Percentiles rank a stretch among this genome's conserved stretches.
Conservation (phyloP, 2,113 vertebrate species). For the Muntiacus muntjak region DNA sequence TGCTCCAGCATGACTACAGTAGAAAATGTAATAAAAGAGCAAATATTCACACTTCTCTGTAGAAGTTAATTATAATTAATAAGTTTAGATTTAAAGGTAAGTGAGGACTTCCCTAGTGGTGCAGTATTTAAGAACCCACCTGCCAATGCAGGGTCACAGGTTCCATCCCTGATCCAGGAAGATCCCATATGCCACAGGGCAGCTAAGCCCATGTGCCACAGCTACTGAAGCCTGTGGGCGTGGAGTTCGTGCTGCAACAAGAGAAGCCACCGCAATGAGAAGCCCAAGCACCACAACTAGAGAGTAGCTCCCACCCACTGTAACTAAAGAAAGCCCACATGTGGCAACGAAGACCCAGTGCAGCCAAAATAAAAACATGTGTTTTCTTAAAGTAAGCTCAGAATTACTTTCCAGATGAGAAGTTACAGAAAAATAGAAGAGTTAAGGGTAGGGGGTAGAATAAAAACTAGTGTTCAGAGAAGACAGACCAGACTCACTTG, state of each 20-base stretch:
- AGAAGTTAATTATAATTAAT: not conserved
- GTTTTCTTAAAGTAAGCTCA: not conserved
- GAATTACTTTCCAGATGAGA: not conserved
- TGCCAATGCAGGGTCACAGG: not conserved
- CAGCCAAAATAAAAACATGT: not conserved
- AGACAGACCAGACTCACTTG: not conserved
- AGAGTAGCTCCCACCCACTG: not conserved
- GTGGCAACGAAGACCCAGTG: not conserved
- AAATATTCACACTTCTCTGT: not conserved
- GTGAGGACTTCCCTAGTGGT: not conserved
- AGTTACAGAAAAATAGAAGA: not conserved
- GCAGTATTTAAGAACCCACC: not conserved
- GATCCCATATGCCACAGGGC: not conserved
- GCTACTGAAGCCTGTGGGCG: not conserved
- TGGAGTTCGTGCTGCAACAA: not conserved
- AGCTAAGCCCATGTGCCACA: not conserved
- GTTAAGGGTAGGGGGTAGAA: not conserved
- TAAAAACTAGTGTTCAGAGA: not conserved
- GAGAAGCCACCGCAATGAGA: not conserved
- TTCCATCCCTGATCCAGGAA: not conserved
- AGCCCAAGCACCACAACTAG: not conserved
- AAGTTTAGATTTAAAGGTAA: not conserved
- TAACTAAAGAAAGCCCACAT: not conserved
- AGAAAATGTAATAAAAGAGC: not conserved
- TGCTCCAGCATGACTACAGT: not conserved